Base-by-base conservation (phyloP, 2,797 vertebrate genomes). In the Sebastes nivosus region DNA sequence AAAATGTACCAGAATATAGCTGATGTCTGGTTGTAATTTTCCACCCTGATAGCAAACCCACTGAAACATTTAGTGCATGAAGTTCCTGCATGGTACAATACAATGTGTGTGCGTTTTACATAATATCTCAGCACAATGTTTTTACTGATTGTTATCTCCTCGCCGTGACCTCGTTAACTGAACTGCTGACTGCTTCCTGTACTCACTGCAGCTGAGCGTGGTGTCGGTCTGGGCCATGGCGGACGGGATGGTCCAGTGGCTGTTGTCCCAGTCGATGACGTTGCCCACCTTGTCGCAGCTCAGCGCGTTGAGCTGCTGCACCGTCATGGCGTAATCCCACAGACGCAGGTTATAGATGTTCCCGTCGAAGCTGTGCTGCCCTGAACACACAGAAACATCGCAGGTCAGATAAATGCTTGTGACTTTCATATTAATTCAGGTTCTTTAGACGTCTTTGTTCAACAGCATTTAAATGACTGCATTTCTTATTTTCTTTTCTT, bases 131-230 rank as follows among this genome's bases (percentile, higher is more conserved):
- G 24, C 57, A 27, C 14, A 27, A 16, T 16, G 24, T 58, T 14
- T 58, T 58, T 5, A 55, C 22, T 22, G 20, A 54, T 7, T 27
- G 0, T 46, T 16, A 46, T 46, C 14, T 46, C 42, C 42, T 46
- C 14, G 25, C 57, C 2, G 13, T 16, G 24, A 27, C 24, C 57
- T 58, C 57, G 8, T 57, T 12, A 7, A 25, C 54, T 11, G 22
- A 25, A 27, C 27, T 3, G 12, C 0, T 1, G 54, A 25, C 24
- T 25, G 12, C 18, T 13, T 61, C 18, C n/a, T 30, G 71, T 89
- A 97, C 98, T 98, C 91, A 99, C 98, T 98, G 94, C 98, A 99
- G 95, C 97, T 98, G 84, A 99, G 96, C 61, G 95, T 93, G 93
- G 91, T 92, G 94, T 98, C 97, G 1, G 97, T 97, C 92, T 97